Conservation (phyloP, 2,888 invertebrate species). For the Tolmerus cingulatus region DNA sequence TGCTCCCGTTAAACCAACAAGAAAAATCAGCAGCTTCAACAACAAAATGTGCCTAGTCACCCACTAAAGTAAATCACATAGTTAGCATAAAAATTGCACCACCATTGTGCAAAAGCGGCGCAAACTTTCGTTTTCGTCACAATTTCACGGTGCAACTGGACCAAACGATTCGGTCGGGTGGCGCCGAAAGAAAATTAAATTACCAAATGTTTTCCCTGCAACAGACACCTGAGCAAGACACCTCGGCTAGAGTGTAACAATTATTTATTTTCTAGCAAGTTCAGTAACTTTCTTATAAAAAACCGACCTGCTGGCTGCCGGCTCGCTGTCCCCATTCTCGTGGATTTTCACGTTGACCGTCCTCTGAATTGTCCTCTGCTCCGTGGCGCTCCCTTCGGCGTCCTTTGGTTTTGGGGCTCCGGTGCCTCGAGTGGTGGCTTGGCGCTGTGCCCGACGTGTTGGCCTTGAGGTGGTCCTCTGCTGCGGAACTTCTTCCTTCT, state of each 20-base stretch:
- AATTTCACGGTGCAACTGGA: neutral
- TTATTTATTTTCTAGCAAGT: slow-evolving; percentile 12
- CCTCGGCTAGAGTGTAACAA: neutral
- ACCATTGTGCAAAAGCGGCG: neutral
- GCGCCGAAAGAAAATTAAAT: neutral
- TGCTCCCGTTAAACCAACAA: neutral
- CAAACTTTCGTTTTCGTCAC: neutral
- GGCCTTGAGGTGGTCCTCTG: neutral
- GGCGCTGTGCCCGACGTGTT: neutral
- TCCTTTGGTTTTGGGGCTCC: neutral
- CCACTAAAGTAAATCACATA: neutral
- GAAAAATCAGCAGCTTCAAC: neutral
- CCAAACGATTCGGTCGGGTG: slow-evolving; percentile 4
- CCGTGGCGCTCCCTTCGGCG: neutral
- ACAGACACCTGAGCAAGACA: neutral
- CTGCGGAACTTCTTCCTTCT: neutral
- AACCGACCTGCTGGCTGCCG: neutral
- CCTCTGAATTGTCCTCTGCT: neutral
- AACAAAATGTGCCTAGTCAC: neutral
- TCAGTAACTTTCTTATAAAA: slow-evolving; percentile 21
- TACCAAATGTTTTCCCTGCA: neutral
- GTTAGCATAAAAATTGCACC: neutral
- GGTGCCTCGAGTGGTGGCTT: neutral
- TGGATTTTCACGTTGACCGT: slow-evolving; percentile 15
- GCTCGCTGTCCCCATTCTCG: neutral